These are phyloP conservation scores for Xiphophorus maculatus DNA, from an alignment of 2,113 vertebrate genomes.

Conservation along the genomic window DNA sequence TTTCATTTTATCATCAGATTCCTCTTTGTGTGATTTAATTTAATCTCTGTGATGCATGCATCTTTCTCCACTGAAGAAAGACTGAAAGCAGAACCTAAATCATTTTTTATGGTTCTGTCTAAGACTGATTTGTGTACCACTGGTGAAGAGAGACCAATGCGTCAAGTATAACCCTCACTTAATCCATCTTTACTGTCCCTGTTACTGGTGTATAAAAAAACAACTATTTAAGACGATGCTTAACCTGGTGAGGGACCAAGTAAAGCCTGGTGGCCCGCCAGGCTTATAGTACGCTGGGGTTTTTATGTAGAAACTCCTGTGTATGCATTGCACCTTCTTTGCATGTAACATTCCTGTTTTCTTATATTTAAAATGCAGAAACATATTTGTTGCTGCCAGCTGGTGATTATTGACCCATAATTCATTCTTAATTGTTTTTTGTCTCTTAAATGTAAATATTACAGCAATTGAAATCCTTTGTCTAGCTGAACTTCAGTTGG, in stretches of 20 bases:
- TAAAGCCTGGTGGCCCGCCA: too few relatives aligned
- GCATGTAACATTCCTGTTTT: background rate
- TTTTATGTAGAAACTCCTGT: too few relatives aligned
- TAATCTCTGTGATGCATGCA: background rate
- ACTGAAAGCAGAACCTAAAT: background rate
- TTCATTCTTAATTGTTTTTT: background rate
- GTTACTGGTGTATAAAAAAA: too few relatives aligned
- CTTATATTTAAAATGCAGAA: background rate
- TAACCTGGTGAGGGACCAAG: too few relatives aligned
- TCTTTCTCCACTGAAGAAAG: background rate
- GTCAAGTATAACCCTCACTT: too few relatives aligned
- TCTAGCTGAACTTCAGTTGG: background rate
- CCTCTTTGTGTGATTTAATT: slow-evolving; percentile 8
- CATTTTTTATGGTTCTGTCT: background rate
- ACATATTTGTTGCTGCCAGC: background rate
- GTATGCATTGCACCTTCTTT: background rate
- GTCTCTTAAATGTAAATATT: slow-evolving; percentile 7
- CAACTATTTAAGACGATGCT: too few relatives aligned
- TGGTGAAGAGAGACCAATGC: background rate
- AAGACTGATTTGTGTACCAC: background rate
- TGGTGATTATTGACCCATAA: background rate
- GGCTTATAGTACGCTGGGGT: too few relatives aligned
- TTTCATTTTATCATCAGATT: slow-evolving; percentile 6
- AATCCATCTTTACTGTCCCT: too few relatives aligned
- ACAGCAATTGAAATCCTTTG: background rate